Evolutionary conservation across 2,797 vertebrate genomes (phyloP), one percentile per base, ranked within the genome.

Genomic region (Gymnoscopelus braueri): DNA sequence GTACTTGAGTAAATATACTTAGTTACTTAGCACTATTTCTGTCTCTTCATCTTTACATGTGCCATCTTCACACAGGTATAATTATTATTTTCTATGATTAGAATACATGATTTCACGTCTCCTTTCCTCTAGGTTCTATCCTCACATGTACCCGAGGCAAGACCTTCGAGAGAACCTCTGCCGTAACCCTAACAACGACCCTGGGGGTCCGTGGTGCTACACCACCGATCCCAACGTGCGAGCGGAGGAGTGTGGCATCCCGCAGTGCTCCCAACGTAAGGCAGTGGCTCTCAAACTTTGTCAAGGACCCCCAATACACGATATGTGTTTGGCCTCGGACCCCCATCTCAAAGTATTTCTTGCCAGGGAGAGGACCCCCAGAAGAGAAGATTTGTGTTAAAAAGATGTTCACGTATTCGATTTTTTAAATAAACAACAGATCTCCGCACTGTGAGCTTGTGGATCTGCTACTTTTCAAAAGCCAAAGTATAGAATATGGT

Each of bases 121-220:
- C 12, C 44, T 54, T 84, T 92, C 92, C 91, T 94, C 93, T 88
- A 97, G 95, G 93, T 92, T 89, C 85, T 88, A 88, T 82, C 91
- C 91, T 12, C 87, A 92, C 64, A 80, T 82, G 67, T 96, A 96
- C 93, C 95, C 94, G 78, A 94, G 85, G 78, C 96, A 96, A 87
- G 96, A 98, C 92, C 94, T 99, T 80, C 91, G 94, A 86, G 95
- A 96, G 89, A 99, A 99, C 92, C 98, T 97, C 91, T 99, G 98
- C 78, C 94, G 98, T 76, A 99, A 99, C 90, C 98, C 98, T 62
- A 95, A 95, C 88, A 96, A 96, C 78, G 96, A 98, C 84, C 94
- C 94, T 54, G 95, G 95, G 80, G 97, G 98, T 63, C 98, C 97
- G 0, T 99, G 98, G 98, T 99, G 98, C 79, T 99, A 97, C 89